Percentiles rank a stretch among this genome's conserved stretches.
Evolutionary conservation across 2,797 vertebrate species (phyloP).

Genomic region (Falco peregrinus): DNA sequence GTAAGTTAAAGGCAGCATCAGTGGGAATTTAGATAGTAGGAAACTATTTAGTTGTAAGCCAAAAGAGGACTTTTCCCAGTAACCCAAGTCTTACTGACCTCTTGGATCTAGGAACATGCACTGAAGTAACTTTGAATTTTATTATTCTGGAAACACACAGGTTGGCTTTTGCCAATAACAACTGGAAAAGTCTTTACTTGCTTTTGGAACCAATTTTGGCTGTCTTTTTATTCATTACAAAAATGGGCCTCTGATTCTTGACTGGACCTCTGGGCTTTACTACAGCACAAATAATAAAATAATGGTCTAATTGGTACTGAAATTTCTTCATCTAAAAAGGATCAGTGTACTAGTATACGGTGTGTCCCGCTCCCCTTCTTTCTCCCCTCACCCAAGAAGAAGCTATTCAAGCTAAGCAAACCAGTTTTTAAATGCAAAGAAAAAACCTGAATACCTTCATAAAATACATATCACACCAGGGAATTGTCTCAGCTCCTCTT

Average conservation of each 20-base stretch:
- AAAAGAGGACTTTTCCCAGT: neutral
- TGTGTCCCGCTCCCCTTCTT: neutral
- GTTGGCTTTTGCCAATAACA: constrained; percentile 30
- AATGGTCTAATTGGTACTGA: neutral
- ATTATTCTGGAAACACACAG: constrained; percentile 37
- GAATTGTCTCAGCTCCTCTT: constrained; percentile 5
- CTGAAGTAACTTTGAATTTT: constrained; percentile 22
- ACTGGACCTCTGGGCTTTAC: neutral
- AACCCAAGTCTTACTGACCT: constrained; percentile 7
- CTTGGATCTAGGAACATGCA: neutral
- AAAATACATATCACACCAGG: neutral
- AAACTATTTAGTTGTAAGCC: neutral
- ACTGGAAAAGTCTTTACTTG: constrained; percentile 49
- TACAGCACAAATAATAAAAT: neutral
- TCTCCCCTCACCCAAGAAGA: neutral
- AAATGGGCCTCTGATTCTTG: neutral
- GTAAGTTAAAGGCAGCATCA: neutral
- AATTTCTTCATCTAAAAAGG: neutral
- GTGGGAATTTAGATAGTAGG: neutral
- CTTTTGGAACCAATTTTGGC: constrained; percentile 17
- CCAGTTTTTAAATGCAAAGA: neutral
- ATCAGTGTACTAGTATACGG: neutral
- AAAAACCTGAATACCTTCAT: neutral
- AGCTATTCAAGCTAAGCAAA: neutral
- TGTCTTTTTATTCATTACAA: constrained; percentile 1